phyloP scores from a whole-genome alignment of 2,113 vertebrate species.

The Dendropsophus ebraccatus region DNA sequence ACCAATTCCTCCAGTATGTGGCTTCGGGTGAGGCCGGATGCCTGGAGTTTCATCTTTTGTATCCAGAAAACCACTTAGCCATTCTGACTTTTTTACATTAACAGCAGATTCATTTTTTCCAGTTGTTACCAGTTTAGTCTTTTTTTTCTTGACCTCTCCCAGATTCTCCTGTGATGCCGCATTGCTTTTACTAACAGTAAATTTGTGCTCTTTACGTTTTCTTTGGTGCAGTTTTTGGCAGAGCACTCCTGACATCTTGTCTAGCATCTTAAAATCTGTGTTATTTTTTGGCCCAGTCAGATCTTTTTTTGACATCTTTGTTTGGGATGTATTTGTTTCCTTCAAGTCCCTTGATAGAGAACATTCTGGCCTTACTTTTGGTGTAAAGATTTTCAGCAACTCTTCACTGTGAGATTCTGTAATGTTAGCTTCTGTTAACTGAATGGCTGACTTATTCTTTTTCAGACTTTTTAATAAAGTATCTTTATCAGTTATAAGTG shows the following conservation, averaged over 20 bases:
- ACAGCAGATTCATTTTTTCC: conserved; percentile 68
- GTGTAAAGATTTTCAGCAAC: conserved; percentile 35
- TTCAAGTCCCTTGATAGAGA: conserved; percentile 68
- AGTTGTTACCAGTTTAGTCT: conserved; percentile 64
- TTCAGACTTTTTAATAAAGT: conserved; percentile 43
- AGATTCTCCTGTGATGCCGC: conserved; percentile 81
- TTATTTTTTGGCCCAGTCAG: conserved; percentile 63
- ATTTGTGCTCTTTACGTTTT: conserved; percentile 81
- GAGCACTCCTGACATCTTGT: conserved; percentile 66
- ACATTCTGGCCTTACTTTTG: conserved; percentile 66
- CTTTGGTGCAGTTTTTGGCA: conserved; percentile 70
- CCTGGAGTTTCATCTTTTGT: conserved; percentile 80
- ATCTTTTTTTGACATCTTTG: conserved; percentile 65
- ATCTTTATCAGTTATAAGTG: accelerated
- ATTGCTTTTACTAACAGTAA: conserved; percentile 68
- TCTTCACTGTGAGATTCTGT: neutral
- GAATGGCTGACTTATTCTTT: conserved; percentile 29
- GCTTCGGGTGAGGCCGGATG: conserved; percentile 77
- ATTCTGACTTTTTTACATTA: conserved; percentile 72
- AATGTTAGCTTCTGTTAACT: accelerated
- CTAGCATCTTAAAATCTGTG: conserved; percentile 61
- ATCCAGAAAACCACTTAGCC: conserved; percentile 71
- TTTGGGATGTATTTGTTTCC: conserved; percentile 60
- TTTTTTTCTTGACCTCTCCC: conserved; percentile 80
- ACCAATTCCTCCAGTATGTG: conserved; percentile 69